phyloP scores from a whole-genome alignment of 2,113 vertebrate species.

The Astatotilapia flaviijosephi region DNA sequence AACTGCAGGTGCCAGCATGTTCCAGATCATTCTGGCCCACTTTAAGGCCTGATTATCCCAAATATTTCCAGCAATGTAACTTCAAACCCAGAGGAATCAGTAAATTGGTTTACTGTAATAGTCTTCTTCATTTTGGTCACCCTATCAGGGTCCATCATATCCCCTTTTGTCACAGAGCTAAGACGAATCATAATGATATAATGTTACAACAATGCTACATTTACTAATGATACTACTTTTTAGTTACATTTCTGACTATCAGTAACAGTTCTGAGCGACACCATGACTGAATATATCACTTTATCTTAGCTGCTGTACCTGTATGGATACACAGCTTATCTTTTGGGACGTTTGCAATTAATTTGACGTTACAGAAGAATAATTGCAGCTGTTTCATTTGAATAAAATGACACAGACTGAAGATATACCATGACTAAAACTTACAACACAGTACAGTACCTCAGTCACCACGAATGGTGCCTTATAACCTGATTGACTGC shows the following conservation, averaged over 20 bases:
- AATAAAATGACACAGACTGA: not conserved
- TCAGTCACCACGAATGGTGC: not conserved
- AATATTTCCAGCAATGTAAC: not conserved
- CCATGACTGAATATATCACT: not conserved
- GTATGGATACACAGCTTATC: not conserved
- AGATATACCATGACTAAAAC: not conserved
- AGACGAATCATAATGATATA: not conserved
- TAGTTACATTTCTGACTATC: not conserved
- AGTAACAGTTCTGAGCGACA: not conserved
- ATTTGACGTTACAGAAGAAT: not conserved
- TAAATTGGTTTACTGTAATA: not conserved
- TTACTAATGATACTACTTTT: not conserved
- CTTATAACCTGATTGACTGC: not conserved
- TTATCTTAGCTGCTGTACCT: not conserved
- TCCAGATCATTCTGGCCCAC: not conserved
- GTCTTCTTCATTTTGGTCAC: not conserved
- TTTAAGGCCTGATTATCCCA: not conserved
- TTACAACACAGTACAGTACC: not conserved
- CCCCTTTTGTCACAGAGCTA: not conserved
- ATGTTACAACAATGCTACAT: not conserved
- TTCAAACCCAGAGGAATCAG: not conserved
- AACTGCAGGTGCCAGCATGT: not conserved
- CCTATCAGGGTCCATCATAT: not conserved
- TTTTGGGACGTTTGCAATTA: not conserved
- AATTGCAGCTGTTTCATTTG: not conserved